Evolutionary conservation across 2,888 invertebrate genomes (phyloP), one percentile per base, ranked within the genome.

Genomic region (Nomada hirtipes): DNA sequence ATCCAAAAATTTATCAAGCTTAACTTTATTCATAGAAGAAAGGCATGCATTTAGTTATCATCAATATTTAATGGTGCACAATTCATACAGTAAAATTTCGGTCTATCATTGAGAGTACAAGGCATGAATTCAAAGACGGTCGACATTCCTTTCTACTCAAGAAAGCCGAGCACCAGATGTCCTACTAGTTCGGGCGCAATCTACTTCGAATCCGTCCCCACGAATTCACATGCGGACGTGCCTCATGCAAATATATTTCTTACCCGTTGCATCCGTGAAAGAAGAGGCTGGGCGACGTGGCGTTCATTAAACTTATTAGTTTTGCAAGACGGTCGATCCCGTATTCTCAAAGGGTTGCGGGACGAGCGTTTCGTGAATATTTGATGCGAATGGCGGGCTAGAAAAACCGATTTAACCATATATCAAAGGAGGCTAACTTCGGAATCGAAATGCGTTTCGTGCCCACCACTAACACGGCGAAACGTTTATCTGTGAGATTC

Each of bases 291-390:
- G 71, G 71, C 76, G 61, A 57, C n/a, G 15, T 20, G 36, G 78
- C 76, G 86, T 88, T 88, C 88, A 88, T 88, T 88, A 88, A 86
- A 85, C 83, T 88, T 88, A 88, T 88, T 88, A 88, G 86, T 88
- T 88, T 86, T 82, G 82, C 75, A 81, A 83, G 81, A 86, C 81
- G 77, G 74, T 53, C 81, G 76, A 73, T 76, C 78, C 82, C 44
- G 80, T 86, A 82, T 79, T 61, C 79, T 86, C 86, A 86, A 84
- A 87, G 83, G 81, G 81, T 78, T 64, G 78, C 64, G 67, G 64
- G 20, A 68, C 63, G 67, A 73, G 76, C 63, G 82, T 83, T 85
- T 84, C 81, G 82, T 81, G 88, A 79, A 85, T 87, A 87, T 85
- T 87, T 85, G 77, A 77, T 73, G 65, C 67, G 68, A 53, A 71